These are phyloP conservation scores for Coilia nasus DNA, from an alignment of 2,797 vertebrate genomes.

Conservation along the genomic window DNA sequence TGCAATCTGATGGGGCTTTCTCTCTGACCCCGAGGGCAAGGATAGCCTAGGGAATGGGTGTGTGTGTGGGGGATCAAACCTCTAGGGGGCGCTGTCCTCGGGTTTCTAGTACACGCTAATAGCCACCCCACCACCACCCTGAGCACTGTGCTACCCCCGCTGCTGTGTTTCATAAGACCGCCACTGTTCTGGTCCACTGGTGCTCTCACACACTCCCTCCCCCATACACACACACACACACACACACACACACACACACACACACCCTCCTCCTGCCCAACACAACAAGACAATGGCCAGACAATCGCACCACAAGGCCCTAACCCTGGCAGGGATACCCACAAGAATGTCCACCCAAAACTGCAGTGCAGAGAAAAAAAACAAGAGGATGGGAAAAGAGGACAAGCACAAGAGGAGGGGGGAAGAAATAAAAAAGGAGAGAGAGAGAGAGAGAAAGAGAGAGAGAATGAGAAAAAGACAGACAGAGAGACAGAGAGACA, in stretches of 20 bases:
- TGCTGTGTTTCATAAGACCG: background rate
- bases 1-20: constrained; percentile 37
- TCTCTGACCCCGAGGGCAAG: background rate
- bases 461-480: background rate
- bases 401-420: no score
- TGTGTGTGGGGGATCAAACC: background rate
- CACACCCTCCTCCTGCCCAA: background rate
- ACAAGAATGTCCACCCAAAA: constrained; percentile 7
- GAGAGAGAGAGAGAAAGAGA: background rate
- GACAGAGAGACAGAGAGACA: background rate
- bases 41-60: background rate
- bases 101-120: background rate
- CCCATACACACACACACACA: background rate
- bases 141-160: background rate
- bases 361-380: background rate
- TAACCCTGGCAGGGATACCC: background rate
- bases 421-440: background rate
- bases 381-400: background rate
- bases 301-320: background rate
- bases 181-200: background rate
- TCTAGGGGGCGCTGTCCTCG: constrained; percentile 45
- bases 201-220: background rate
- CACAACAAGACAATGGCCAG: constrained; percentile 19
- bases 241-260: no score
- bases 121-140: background rate